A percentile compares a stretch with the other conserved stretches of the same genome.
Conservation (phyloP, 2,888 invertebrate genomes). For the Ormyrus nitidulus region DNA sequence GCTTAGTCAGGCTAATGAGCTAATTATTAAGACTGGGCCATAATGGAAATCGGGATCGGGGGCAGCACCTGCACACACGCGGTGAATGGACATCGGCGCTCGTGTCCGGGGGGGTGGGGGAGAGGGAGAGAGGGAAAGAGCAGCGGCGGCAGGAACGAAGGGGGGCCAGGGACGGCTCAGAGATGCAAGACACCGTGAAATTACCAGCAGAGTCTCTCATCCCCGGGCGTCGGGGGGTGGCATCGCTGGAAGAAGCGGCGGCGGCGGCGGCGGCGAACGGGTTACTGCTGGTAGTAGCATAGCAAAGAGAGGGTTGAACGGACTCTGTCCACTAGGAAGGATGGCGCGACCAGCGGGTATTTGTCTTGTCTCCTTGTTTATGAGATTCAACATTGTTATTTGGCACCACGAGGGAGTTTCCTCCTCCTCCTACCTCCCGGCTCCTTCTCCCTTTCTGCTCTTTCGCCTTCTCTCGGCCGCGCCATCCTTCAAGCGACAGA, state of each 20-base stretch:
- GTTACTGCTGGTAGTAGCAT: neutral
- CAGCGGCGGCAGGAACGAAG: constrained; percentile 53
- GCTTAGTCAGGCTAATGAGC: constrained; percentile 40
- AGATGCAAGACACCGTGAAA: constrained; percentile 80
- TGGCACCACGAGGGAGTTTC: constrained; percentile 75
- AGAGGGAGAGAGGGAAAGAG: constrained; percentile 61
- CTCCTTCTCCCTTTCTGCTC: constrained; percentile 58
- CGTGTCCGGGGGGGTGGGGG: constrained; percentile 48
- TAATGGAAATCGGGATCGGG: constrained; percentile 42
- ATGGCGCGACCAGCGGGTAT: constrained; percentile 72
- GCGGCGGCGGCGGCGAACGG: neutral
- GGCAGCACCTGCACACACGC: constrained; percentile 50
- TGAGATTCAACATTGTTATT: constrained; percentile 76
- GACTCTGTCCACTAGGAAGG: constrained; percentile 75
- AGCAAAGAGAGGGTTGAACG: constrained; percentile 62
- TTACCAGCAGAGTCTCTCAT: constrained; percentile 75
- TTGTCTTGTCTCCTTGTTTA: constrained; percentile 76
- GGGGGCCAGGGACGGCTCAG: constrained; percentile 74
- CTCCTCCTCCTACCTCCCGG: constrained; percentile 58
- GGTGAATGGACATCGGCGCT: constrained; percentile 61
- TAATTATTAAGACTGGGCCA: constrained; percentile 49
- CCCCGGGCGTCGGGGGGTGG: constrained; percentile 33
- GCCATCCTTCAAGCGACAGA: constrained; percentile 51
- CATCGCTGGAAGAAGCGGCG: constrained; percentile 31
- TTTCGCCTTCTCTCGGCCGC: constrained; percentile 48